Base-by-base conservation (phyloP, 2,113 vertebrate species). In the Stigmatopora argus region DNA sequence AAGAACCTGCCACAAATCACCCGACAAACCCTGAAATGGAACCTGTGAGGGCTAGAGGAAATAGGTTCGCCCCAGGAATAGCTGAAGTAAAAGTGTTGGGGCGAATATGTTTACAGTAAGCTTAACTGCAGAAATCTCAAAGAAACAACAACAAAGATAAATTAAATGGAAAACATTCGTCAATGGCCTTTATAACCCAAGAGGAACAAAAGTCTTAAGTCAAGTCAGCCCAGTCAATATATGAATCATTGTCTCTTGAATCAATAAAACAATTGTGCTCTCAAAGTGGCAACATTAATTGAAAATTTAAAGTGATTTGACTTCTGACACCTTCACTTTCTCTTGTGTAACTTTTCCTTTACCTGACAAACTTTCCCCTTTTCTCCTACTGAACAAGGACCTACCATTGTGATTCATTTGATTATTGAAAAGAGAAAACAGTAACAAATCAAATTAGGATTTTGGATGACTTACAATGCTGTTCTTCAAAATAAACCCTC, bases 311-410 rank as follows among this genome's bases (percentile, higher is more conserved):
- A 55, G 12, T 31, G 12, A 56, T 34, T 31, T 14, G 23, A 56
- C 53, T 56, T 56, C 26, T 56, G 6, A 69, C 64, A 69, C 57
- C 57, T 60, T 53, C 69, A 48, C 56, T 47, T n/a, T 55, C 23
- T 76, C 69, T 49, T 35, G 12, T 3, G 3, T 48, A 59, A 68
- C 57, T 38, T 53, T 47, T n/a, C 56, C 10, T 4, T 11, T 21
- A 19, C 49, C 49, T 21, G n/a, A 9, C n/a, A n/a, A n/a, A n/a
- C n/a, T n/a, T 52, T 11, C n/a, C 3, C 7, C n/a, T 52, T 52
- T 4, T 21, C n/a, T n/a, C n/a, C 48, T 51, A n/a, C 48, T n/a
- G 45, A 51, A 51, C n/a, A 52, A 1, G 8, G n/a, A 52, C 21
- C 49, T 52, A 21, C n/a, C 19, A n/a, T 52, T 52, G 49, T 19